A percentile compares a stretch with the other conserved stretches of the same genome.
Evolutionary conservation across 2,888 invertebrate genomes (phyloP).

Genomic region (Eugnorisma glareosa): DNA sequence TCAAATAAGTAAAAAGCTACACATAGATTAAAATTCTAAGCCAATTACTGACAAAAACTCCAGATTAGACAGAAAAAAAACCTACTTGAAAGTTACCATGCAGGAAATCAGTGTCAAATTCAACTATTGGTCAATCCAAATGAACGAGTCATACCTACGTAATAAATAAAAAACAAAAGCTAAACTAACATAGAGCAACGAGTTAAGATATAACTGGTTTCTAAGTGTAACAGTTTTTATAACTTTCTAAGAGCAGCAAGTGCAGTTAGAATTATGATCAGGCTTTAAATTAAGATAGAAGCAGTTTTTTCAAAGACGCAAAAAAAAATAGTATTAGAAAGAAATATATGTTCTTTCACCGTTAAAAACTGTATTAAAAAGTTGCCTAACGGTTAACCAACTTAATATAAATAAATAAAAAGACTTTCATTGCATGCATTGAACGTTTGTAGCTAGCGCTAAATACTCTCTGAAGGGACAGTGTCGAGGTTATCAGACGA

Average conservation of each 20-base stretch:
- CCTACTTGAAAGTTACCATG: constrained; percentile 23
- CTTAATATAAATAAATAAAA: too few relatives aligned
- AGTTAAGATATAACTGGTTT: constrained; percentile 42
- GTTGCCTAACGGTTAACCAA: neutral
- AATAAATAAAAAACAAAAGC: constrained; percentile 29
- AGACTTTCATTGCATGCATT: too few relatives aligned
- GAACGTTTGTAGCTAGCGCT: too few relatives aligned
- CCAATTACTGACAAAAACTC: constrained; percentile 16
- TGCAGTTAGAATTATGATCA: constrained; percentile 28
- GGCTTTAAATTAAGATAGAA: neutral
- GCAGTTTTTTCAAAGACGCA: neutral
- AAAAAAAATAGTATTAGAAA: neutral
- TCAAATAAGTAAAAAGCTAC: neutral
- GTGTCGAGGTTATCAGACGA: too few relatives aligned
- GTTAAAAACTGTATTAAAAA: too few relatives aligned
- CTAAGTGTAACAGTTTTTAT: constrained; percentile 28
- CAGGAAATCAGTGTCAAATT: constrained; percentile 29
- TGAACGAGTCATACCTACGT: neutral
- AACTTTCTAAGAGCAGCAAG: constrained; percentile 38
- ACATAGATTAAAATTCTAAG: neutral
- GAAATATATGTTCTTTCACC: neutral
- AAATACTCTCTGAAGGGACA: too few relatives aligned
- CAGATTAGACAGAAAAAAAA: constrained; percentile 9
- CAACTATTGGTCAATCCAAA: constrained; percentile 4
- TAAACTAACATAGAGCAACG: constrained; percentile 11